These are phyloP conservation scores for Regulus satrapa DNA, from an alignment of 2,113 vertebrate genomes.

Conservation along the genomic window DNA sequence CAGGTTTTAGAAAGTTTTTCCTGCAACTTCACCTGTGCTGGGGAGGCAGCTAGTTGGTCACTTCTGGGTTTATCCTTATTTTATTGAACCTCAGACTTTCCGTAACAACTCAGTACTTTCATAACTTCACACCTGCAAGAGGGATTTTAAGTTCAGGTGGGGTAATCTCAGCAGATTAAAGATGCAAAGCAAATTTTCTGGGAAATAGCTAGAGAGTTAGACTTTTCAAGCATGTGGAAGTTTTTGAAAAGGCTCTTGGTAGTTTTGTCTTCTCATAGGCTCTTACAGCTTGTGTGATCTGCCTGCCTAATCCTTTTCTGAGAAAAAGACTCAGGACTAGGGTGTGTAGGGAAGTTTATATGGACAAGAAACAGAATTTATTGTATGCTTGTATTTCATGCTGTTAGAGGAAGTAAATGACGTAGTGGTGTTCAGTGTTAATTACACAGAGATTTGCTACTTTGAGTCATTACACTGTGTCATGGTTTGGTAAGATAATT, in stretches of 20 bases:
- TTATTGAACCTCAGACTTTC: background rate
- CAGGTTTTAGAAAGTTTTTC: background rate
- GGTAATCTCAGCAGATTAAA: background rate
- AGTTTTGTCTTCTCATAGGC: background rate
- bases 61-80: background rate
- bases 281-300: background rate
- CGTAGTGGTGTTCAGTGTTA: background rate
- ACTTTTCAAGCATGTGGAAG: accelerated
- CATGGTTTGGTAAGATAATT: background rate
- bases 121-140: background rate
- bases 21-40: background rate
- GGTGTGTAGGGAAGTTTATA: background rate
- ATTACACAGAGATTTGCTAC: background rate
- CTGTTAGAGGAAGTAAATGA: background rate
- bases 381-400: background rate
- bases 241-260: background rate
- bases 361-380: background rate
- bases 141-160: background rate
- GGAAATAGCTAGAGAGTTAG: background rate
- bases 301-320: background rate
- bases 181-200: background rate
- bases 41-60: background rate
- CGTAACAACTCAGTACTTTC: background rate
- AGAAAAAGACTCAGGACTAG: background rate
- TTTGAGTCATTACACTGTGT: background rate